These are phyloP conservation scores for Eudemis profundana DNA, from an alignment of 2,888 invertebrate genomes.

Conservation along the genomic window DNA sequence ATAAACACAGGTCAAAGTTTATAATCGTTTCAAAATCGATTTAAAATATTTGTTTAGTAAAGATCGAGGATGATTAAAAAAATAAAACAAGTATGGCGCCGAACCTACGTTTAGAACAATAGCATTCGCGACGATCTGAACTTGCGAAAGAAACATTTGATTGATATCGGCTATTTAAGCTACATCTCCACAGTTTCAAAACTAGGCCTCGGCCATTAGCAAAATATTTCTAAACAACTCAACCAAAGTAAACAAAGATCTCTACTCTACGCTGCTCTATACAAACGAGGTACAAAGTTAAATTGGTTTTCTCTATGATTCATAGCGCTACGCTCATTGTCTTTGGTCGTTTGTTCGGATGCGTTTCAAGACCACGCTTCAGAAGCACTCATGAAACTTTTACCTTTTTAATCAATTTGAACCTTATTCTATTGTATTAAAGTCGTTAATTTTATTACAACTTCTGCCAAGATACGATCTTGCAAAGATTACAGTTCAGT, in stretches of 20 bases:
- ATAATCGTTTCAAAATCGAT: not conserved
- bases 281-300: slow-evolving; percentile 29
- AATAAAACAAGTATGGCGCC: slow-evolving; percentile 44
- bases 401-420: not conserved
- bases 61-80: not conserved
- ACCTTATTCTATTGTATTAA: not conserved
- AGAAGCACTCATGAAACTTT: not conserved
- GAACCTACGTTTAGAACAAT: slow-evolving; percentile 57
- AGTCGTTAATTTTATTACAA: not conserved
- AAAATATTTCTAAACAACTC: slow-evolving; percentile 39
- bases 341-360: slow-evolving; percentile 57
- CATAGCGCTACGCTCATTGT: slow-evolving; percentile 68
- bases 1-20: not conserved
- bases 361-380: slow-evolving; percentile 13
- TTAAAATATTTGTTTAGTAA: not conserved
- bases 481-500: slow-evolving; percentile 11
- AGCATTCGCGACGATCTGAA: slow-evolving; percentile 47
- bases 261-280: not conserved
- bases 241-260: slow-evolving; percentile 31
- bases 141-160: slow-evolving; percentile 60
- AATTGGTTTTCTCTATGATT: slow-evolving; percentile 59
- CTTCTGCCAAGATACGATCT: slow-evolving; percentile 10
- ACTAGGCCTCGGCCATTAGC: slow-evolving; percentile 55
- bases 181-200: slow-evolving; percentile 65
- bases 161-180: slow-evolving; percentile 67